These are phyloP conservation scores for Megalops cyprinoides DNA, from an alignment of 2,797 vertebrate genomes.

Conservation along the genomic window DNA sequence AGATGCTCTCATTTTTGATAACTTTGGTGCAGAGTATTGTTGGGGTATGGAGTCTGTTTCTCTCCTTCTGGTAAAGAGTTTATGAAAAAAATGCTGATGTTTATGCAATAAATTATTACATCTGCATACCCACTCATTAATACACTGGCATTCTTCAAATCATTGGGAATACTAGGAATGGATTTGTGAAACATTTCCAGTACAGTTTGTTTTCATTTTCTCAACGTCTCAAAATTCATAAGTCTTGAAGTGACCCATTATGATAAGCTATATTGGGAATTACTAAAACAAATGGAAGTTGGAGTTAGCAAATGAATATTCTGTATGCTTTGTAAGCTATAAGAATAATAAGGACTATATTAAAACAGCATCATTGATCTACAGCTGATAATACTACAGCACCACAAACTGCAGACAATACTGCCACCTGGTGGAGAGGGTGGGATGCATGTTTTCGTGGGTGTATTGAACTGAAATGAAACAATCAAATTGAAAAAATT, in stretches of 20 bases:
- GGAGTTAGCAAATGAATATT: not conserved
- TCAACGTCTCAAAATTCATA: not conserved
- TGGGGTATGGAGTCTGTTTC: not conserved
- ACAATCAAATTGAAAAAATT: too few relatives aligned
- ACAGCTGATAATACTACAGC: too few relatives aligned
- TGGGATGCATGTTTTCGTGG: too few relatives aligned
- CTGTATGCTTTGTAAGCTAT: not conserved
- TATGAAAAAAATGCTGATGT: not conserved
- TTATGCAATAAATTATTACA: not conserved
- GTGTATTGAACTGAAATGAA: too few relatives aligned
- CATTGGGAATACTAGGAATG: not conserved
- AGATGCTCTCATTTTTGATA: not conserved
- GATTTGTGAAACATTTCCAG: not conserved
- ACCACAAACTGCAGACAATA: not conserved
- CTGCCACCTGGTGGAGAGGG: slow-evolving; percentile 14
- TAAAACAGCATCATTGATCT: not conserved
- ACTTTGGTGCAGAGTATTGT: not conserved
- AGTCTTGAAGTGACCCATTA: too few relatives aligned
- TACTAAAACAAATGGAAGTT: not conserved
- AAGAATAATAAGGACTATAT: not conserved
- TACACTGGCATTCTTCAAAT: not conserved
- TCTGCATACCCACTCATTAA: slow-evolving; percentile 1
- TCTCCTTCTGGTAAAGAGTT: not conserved
- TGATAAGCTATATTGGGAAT: not conserved
- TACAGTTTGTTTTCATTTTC: not conserved